These are phyloP conservation scores for Conomelus anceps DNA, from an alignment of 2,888 invertebrate genomes.

Conservation along the genomic window DNA sequence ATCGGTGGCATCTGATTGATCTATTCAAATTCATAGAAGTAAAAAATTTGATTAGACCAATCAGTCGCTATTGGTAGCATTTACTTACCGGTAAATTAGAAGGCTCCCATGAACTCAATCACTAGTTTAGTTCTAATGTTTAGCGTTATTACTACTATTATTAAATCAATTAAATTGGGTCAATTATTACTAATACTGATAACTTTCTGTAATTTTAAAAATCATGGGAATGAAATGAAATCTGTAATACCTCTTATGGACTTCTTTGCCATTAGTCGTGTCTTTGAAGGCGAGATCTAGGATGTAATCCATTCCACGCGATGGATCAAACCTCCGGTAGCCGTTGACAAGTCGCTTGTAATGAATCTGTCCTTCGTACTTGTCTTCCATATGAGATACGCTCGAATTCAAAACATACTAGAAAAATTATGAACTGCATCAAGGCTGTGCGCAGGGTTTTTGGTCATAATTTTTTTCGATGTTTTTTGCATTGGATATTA, in stretches of 20 bases:
- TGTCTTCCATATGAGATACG: conserved; percentile 44
- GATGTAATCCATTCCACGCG: conserved; percentile 77
- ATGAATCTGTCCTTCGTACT: conserved; percentile 48
- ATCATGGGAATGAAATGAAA: background rate
- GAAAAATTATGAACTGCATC: conserved; percentile 22
- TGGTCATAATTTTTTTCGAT: too few species aligned
- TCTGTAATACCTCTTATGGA: conserved; percentile 47
- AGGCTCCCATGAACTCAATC: too few species aligned
- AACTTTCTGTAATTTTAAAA: background rate
- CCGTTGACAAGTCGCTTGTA: conserved; percentile 58
- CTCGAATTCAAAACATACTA: conserved; percentile 49
- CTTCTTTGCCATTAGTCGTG: conserved; percentile 42
- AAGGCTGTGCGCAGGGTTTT: background rate
- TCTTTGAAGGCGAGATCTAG: conserved; percentile 61
- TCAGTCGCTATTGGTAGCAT: too few species aligned
- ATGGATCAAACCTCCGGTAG: conserved; percentile 71
- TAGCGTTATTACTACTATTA: too few species aligned
- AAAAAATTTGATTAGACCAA: too few species aligned
- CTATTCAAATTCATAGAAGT: too few species aligned
- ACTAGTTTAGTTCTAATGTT: too few species aligned
- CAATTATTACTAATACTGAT: too few species aligned
- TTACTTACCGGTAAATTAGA: too few species aligned
- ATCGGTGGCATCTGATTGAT: too few species aligned
- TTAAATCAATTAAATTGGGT: background rate
- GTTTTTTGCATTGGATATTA: too few species aligned